Percentiles rank a stretch among this genome's conserved stretches.
phyloP scores from a whole-genome alignment of 2,888 invertebrate species.

The Athalia rosae region DNA sequence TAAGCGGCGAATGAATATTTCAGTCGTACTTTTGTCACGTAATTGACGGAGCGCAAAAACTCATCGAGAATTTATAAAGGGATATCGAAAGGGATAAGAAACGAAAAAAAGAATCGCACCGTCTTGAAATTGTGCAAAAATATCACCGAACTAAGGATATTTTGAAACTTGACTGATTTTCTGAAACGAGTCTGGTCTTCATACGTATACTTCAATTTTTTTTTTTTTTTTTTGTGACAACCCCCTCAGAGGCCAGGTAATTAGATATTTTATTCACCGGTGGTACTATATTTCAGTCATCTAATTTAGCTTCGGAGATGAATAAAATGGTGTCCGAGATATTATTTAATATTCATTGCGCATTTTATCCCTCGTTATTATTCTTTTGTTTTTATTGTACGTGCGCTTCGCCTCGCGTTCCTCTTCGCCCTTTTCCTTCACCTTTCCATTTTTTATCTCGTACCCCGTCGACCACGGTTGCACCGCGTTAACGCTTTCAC shows the following conservation, averaged over 20 bases:
- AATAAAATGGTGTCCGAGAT: not conserved
- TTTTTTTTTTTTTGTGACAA: not conserved
- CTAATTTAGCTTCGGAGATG: not conserved
- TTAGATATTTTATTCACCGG: not conserved
- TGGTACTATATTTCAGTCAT: not conserved
- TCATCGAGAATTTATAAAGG: slow-evolving; percentile 29
- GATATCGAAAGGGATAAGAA: no score
- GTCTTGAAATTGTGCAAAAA: no score
- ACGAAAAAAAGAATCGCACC: no score
- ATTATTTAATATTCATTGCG: slow-evolving; percentile 26
- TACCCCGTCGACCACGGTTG: not conserved
- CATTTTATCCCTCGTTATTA: slow-evolving; percentile 25
- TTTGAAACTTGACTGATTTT: no score
- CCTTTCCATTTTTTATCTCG: not conserved
- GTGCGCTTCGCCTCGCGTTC: not conserved
- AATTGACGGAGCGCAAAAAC: slow-evolving; percentile 39
- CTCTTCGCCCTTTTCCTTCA: not conserved
- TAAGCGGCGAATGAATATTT: slow-evolving; percentile 40
- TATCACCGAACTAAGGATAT: no score
- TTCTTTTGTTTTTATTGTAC: slow-evolving; percentile 1
- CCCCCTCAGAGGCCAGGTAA: not conserved
- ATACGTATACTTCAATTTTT: not conserved
- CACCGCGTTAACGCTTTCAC: not conserved
- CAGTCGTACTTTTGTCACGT: slow-evolving; percentile 39
- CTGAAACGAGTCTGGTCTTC: no score